These are phyloP conservation scores for Cephalotes varians DNA, from an alignment of 2,888 invertebrate genomes.

Conservation along the genomic window DNA sequence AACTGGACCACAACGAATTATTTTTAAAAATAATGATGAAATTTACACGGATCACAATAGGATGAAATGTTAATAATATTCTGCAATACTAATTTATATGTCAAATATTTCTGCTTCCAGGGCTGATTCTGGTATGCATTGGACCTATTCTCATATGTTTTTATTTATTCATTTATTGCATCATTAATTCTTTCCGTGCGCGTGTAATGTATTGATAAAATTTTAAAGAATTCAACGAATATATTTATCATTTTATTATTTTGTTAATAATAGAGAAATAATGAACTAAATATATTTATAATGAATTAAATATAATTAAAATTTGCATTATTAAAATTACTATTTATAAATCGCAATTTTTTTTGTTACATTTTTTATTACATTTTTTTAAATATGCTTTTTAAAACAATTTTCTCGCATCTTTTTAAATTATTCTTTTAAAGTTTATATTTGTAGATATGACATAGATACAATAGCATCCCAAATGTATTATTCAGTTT, in stretches of 20 bases:
- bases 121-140: slow-evolving; percentile 81
- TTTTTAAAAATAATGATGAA: slow-evolving; percentile 49
- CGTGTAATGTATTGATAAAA: background rate
- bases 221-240: background rate
- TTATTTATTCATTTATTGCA: slow-evolving; percentile 48
- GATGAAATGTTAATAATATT: slow-evolving; percentile 60
- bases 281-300: background rate
- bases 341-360: background rate
- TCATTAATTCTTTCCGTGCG: background rate
- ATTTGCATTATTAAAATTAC: slow-evolving; percentile 22
- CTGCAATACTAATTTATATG: slow-evolving; percentile 49
- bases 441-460: background rate
- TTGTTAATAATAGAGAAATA: background rate
- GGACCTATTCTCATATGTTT: slow-evolving; percentile 75
- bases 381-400: background rate
- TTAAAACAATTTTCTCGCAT: slow-evolving; percentile 1
- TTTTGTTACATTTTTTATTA: no score
- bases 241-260: background rate
- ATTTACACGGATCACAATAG: slow-evolving; percentile 44
- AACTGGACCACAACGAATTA: slow-evolving; percentile 39
- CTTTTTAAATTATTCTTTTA: slow-evolving; percentile 1
- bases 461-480: background rate
- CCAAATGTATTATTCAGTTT: background rate
- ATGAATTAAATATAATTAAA: background rate
- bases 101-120: slow-evolving; percentile 81